phyloP scores from a whole-genome alignment of 2,113 vertebrate species.

The Gymnocephalus cernua region DNA sequence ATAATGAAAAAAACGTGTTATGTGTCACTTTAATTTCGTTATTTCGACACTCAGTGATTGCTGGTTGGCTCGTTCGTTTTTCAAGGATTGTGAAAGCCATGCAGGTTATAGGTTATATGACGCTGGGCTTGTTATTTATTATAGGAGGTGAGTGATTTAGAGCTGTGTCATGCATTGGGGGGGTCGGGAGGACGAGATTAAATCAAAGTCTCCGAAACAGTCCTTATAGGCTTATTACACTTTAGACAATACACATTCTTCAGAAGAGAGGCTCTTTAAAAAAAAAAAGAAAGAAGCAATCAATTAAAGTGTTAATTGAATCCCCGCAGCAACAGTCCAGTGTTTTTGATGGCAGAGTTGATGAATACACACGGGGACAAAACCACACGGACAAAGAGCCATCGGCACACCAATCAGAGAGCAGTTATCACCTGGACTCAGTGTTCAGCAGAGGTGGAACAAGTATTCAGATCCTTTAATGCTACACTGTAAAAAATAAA shows the following conservation, averaged over 20 bases:
- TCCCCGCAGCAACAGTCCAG: conserved; percentile 44
- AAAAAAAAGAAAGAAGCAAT: conserved; percentile 26
- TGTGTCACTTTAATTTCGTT: no score
- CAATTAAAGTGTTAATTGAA: conserved; percentile 76
- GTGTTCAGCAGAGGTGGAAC: no score
- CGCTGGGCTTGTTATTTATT: conserved; percentile 78
- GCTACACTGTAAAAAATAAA: no score
- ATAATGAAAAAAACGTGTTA: no score
- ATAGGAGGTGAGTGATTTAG: conserved; percentile 64
- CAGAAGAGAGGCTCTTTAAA: conserved; percentile 45
- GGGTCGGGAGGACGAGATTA: conserved; percentile 25
- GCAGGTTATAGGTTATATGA: conserved; percentile 15
- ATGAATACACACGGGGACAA: conserved; percentile 56
- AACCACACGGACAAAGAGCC: neutral
- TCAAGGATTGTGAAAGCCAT: neutral
- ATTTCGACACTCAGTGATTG: neutral
- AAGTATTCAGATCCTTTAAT: no score
- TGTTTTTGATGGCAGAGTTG: conserved; percentile 59
- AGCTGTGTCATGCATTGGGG: neutral
- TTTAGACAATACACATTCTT: conserved; percentile 75
- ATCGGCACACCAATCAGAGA: conserved; percentile 38
- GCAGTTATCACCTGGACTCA: conserved; percentile 57
- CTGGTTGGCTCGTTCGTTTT: neutral
- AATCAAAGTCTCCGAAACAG: conserved; percentile 70
- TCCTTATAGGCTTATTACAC: neutral